Base-by-base conservation (phyloP, 1,140 invertebrate species). In the Platyscapa corneri region DNA sequence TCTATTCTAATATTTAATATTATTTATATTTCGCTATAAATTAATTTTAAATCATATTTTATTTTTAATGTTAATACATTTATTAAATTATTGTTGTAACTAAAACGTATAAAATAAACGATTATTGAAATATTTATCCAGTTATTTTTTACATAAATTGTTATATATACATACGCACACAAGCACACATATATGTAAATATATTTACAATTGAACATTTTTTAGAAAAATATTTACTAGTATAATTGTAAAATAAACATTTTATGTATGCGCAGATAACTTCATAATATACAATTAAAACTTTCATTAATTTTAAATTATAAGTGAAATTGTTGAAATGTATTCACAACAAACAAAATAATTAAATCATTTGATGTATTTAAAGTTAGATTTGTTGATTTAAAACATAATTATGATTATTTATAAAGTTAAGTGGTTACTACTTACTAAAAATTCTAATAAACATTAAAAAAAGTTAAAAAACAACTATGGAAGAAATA, bases 211-310 rank as follows among this genome's bases (percentile, higher is more conserved):
- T 67, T 34, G 14, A 32, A 34, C 34, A 30, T 34, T 67, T 67
- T 37, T 39, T 34, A 1, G 7, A 70, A 34, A 37, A 20, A 37
- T 37, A 0, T 37, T 70, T 5, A 39, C 8, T 37, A 70, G 6
- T 70, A 37, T 37, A 37, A 37, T 20, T 18, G 6, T 34, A 67
- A n/a, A 32, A 67, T 34, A 34, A 70, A 74, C 42, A 42, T 7
- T 27, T 74, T 74, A 74, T 23, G 32, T 23, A 72, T 34, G 2
- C 49, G 75, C 75, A 53, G 75, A 77, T 77, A 77, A 77, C 75
- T 77, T 77, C 75, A 77, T 56, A 53, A 77, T 18, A 3, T 32
- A 32, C 6, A 53, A 56, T 53, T 32, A 77, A 77, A 76, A 32
- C 32, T 77, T 30, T 16, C 16, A 1, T 53, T 8, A 74, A 37